Evolutionary conservation across 2,888 invertebrate genomes (phyloP).

Genomic region (Scaptomyza parva): DNA sequence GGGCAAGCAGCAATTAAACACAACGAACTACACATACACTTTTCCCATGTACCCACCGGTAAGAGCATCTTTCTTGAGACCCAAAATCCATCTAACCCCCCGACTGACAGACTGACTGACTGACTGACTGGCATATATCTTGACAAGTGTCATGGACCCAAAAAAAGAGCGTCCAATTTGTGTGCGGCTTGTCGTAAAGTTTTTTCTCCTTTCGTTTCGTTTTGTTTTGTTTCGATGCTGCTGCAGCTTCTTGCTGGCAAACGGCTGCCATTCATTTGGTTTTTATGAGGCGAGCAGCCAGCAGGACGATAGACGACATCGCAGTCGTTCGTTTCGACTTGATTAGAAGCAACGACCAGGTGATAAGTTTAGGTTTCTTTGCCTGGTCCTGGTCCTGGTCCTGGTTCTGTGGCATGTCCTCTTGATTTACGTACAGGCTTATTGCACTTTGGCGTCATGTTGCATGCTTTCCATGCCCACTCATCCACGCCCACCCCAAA

Average conservation of each 20-base stretch:
- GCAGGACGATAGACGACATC: constrained; percentile 53
- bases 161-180: constrained; percentile 71
- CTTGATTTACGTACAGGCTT: constrained; percentile 76
- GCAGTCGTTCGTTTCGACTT: constrained; percentile 48
- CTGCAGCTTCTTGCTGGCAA: constrained; percentile 36
- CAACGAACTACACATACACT: constrained; percentile 29
- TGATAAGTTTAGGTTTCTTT: constrained; percentile 41
- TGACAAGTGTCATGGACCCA: constrained; percentile 13
- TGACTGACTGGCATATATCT: not conserved
- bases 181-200: constrained; percentile 80
- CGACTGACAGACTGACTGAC: too few relatives aligned
- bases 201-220: too few relatives aligned
- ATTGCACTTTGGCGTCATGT: constrained; percentile 60
- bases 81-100: too few relatives aligned
- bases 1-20: not conserved
- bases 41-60: too few relatives aligned
- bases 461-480: constrained; percentile 16
- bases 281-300: constrained; percentile 68
- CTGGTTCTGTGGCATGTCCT: constrained; percentile 68
- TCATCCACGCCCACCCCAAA: constrained; percentile 8
- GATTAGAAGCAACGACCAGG: constrained; percentile 68
- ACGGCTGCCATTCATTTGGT: constrained; percentile 67
- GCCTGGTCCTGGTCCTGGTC: constrained; percentile 9
- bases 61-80: too few relatives aligned
- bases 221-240: constrained; percentile 25